Conservation (phyloP, 2,888 invertebrate species). For the Drosophila suboccidentalis region DNA sequence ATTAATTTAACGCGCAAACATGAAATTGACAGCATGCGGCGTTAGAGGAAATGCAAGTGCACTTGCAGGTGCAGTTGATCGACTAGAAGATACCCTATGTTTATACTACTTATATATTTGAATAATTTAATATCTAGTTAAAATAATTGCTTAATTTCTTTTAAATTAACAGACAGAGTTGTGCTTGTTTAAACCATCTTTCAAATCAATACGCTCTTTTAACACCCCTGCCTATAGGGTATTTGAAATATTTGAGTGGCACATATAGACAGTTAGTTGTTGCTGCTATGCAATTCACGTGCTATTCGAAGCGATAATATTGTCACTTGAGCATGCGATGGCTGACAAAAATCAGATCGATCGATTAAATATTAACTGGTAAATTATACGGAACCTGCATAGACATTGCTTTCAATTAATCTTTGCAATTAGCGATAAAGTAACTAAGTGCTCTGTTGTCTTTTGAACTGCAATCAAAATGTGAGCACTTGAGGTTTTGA, state of each 20-base stretch:
- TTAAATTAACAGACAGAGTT: background rate
- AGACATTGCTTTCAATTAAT: slow-evolving; percentile 70
- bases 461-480: slow-evolving; percentile 76
- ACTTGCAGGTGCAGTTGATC: slow-evolving; percentile 16
- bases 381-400: slow-evolving; percentile 41
- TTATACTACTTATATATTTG: background rate
- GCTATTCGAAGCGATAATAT: slow-evolving; percentile 55
- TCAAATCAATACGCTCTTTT: background rate
- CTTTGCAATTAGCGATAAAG: slow-evolving; percentile 70
- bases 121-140: background rate
- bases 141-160: too few species aligned
- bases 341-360: slow-evolving; percentile 55
- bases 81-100: slow-evolving; percentile 3
- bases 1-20: slow-evolving; percentile 78
- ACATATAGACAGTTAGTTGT: slow-evolving; percentile 20
- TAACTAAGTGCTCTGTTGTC: slow-evolving; percentile 54
- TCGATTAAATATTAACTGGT: slow-evolving; percentile 63
- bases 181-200: background rate
- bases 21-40: slow-evolving; percentile 61
- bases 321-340: slow-evolving; percentile 46
- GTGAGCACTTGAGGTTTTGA: slow-evolving; percentile 57
- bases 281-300: slow-evolving; percentile 17
- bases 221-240: background rate
- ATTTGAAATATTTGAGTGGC: slow-evolving; percentile 16
- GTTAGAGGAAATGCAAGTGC: slow-evolving; percentile 21